These are phyloP conservation scores for Drosophila aff. DNA, from an alignment of 1,140 invertebrate genomes.

Conservation along the genomic window DNA sequence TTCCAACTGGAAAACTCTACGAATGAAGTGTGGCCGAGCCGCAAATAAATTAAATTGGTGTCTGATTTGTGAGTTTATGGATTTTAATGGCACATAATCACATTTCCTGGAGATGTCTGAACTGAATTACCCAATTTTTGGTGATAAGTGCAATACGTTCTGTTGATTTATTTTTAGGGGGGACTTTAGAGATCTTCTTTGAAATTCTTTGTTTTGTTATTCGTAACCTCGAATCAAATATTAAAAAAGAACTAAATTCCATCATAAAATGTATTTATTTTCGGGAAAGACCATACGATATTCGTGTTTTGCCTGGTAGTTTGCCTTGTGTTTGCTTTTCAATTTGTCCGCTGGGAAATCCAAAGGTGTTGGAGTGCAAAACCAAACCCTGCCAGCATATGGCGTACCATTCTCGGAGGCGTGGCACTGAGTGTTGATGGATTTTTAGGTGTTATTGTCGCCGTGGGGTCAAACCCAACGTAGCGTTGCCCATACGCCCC, in stretches of 20 bases:
- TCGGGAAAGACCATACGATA: not conserved
- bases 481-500: slow-evolving; percentile 48
- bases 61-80: slow-evolving; percentile 34
- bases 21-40: slow-evolving; percentile 25
- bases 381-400: not conserved
- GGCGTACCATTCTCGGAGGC: not conserved
- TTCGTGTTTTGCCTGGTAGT: not conserved
- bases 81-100: slow-evolving; percentile 24
- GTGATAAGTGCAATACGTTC: slow-evolving; percentile 6
- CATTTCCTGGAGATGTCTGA: slow-evolving; percentile 2
- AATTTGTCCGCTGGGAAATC: slow-evolving; percentile 35
- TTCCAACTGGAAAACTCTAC: slow-evolving; percentile 15
- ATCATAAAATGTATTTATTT: not conserved
- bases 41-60: slow-evolving; percentile 32
- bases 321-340: slow-evolving; percentile 16
- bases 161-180: not conserved
- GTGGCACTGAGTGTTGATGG: slow-evolving; percentile 33
- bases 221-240: not conserved
- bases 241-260: not conserved
- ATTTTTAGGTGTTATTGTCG: slow-evolving; percentile 44
- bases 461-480: not conserved
- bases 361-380: slow-evolving; percentile 14
- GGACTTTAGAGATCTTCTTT: not conserved
- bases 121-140: slow-evolving; percentile 6
- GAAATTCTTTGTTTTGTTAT: not conserved